Conservation (phyloP, 2,888 invertebrate species). For the Tinea trinotella region DNA sequence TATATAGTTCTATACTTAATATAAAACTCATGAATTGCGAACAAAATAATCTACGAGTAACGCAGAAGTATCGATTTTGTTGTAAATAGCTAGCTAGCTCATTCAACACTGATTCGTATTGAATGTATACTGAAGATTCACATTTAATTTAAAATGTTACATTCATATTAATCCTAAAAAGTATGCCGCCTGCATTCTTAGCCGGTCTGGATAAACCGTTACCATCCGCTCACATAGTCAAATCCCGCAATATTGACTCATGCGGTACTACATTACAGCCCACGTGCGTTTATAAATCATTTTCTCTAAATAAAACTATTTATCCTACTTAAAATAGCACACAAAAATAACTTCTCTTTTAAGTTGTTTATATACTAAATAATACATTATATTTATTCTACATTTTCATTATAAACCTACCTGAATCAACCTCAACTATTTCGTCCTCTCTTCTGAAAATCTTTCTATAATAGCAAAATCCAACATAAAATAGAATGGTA, state of each 20-base stretch:
- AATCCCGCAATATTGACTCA: not conserved
- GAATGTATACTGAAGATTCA: not conserved
- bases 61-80: not conserved
- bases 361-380: no score
- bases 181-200: constrained; percentile 12
- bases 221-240: constrained; percentile 4
- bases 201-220: constrained; percentile 7
- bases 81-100: not conserved
- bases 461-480: constrained; percentile 53
- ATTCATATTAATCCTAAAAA: constrained; percentile 5
- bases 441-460: constrained; percentile 48
- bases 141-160: not conserved
- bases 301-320: no score
- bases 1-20: no score
- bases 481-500: constrained; percentile 45
- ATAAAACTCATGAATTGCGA: no score
- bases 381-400: not conserved
- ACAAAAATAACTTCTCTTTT: no score
- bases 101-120: not conserved
- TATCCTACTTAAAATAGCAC: no score
- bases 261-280: not conserved
- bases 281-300: not conserved
- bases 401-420: constrained; percentile 32
- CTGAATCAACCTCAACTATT: constrained; percentile 43
- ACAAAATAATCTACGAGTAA: no score